Evolutionary conservation across 1,140 invertebrate species (phyloP).

Genomic region (Drosophila albomicans): DNA sequence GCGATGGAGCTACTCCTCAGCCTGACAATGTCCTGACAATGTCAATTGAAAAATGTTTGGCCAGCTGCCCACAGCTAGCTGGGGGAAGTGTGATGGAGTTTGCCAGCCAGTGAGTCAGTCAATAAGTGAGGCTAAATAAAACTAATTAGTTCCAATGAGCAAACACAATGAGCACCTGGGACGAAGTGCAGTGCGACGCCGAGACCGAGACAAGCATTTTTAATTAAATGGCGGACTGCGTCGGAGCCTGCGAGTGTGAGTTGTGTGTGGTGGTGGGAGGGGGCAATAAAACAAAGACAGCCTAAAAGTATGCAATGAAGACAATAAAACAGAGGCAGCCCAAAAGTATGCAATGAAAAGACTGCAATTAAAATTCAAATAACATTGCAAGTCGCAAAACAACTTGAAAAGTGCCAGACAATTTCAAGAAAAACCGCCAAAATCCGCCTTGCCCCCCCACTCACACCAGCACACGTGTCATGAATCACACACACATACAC

Average conservation of each 20-base stretch:
- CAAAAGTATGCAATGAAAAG: slow-evolving; percentile 77
- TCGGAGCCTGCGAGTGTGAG: neutral
- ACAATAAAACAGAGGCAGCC: slow-evolving; percentile 77
- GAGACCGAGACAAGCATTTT: slow-evolving; percentile 58
- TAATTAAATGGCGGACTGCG: slow-evolving; percentile 67
- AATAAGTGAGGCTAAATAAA: slow-evolving; percentile 74
- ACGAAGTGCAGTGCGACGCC: slow-evolving; percentile 16
- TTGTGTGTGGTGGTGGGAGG: neutral
- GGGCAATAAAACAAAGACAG: slow-evolving; percentile 5
- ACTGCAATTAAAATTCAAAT: slow-evolving; percentile 84
- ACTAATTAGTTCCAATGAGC: slow-evolving; percentile 82
- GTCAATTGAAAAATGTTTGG: slow-evolving; percentile 75
- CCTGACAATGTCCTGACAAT: slow-evolving; percentile 57
- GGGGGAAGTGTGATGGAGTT: neutral
- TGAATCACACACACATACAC: slow-evolving; percentile 53
- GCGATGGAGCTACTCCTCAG: neutral
- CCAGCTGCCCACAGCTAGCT: neutral
- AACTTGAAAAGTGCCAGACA: slow-evolving; percentile 71
- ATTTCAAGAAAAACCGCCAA: slow-evolving; percentile 78
- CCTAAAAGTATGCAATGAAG: slow-evolving; percentile 8
- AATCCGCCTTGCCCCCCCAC: slow-evolving; percentile 30
- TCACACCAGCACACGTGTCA: slow-evolving; percentile 40
- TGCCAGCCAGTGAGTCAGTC: slow-evolving; percentile 37
- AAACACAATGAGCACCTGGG: slow-evolving; percentile 64
- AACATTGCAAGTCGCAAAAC: slow-evolving; percentile 71